Evolutionary conservation across 2,113 vertebrate genomes (phyloP).

Genomic region (Chrysochloris asiatica): DNA sequence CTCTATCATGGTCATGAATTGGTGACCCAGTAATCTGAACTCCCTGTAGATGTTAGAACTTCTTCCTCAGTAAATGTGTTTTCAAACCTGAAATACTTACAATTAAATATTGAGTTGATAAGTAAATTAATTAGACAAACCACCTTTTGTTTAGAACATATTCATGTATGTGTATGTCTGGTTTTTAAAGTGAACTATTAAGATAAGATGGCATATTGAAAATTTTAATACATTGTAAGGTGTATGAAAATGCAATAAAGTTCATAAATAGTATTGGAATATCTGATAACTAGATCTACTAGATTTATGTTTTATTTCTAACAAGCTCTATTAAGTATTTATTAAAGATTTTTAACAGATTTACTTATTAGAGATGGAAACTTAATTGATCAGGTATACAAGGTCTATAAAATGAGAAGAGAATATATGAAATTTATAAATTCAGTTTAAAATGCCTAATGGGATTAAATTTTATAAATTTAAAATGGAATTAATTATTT

Average conservation of each 20-base stretch:
- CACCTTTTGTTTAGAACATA: neutral
- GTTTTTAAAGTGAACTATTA: neutral
- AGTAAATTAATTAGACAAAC: no score
- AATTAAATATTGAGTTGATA: no score
- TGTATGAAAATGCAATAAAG: constrained; percentile 7
- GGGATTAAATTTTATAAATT: constrained; percentile 30
- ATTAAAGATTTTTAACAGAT: no score
- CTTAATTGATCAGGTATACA: neutral
- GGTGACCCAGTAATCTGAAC: constrained; percentile 61
- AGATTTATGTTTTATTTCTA: no score
- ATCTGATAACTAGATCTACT: constrained; percentile 18
- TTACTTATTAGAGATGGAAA: constrained; percentile 32
- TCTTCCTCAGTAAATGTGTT: constrained; percentile 18
- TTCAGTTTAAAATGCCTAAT: constrained; percentile 33
- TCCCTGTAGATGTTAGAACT: neutral
- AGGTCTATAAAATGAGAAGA: constrained; percentile 29
- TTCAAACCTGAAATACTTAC: constrained; percentile 44
- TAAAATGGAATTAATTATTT: constrained; percentile 8
- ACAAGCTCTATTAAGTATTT: no score
- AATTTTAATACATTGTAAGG: constrained; percentile 8
- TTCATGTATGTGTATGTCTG: neutral
- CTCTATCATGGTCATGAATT: constrained; percentile 26
- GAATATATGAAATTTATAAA: neutral
- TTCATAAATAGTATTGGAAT: constrained; percentile 26
- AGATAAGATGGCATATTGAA: constrained; percentile 2